Percentiles rank a stretch among this genome's conserved stretches.
Evolutionary conservation across 2,113 vertebrate species (phyloP).

Genomic region (Tetrax tetrax): DNA sequence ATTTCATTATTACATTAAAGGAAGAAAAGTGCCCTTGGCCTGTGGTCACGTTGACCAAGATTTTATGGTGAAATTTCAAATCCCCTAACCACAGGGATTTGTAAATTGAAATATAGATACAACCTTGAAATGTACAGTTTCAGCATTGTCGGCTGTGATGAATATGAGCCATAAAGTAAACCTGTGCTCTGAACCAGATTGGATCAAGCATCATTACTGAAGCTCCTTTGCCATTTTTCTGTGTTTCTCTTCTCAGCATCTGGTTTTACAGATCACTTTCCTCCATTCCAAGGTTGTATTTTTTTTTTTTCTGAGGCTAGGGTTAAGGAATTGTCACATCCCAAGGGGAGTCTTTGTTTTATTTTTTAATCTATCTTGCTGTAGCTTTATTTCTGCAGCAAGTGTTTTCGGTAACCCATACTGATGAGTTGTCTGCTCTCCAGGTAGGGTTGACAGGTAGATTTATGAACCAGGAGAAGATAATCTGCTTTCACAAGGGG

Average conservation of each 20-base stretch:
- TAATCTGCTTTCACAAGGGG: slow-evolving; percentile 61
- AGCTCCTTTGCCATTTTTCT: slow-evolving; percentile 30
- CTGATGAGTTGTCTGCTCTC: slow-evolving; percentile 32
- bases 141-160: slow-evolving; percentile 40
- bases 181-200: slow-evolving; percentile 13
- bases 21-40: background rate
- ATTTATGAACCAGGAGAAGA: slow-evolving; percentile 60
- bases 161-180: slow-evolving; percentile 55
- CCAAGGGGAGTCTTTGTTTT: slow-evolving; percentile 40
- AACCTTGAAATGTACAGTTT: slow-evolving; percentile 42
- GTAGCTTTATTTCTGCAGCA: slow-evolving; percentile 58
- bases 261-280: slow-evolving; percentile 34
- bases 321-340: slow-evolving; percentile 57
- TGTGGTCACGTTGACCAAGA: background rate
- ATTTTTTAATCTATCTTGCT: slow-evolving; percentile 52
- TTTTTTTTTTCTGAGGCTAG: background rate
- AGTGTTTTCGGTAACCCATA: slow-evolving; percentile 51
- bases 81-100: background rate
- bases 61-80: slow-evolving; percentile 48
- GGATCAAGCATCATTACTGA: background rate
- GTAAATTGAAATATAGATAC: slow-evolving; percentile 42
- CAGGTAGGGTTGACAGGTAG: slow-evolving; percentile 56
- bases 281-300: slow-evolving; percentile 61
- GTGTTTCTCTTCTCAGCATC: background rate
- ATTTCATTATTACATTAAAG: background rate